Evolutionary conservation across 2,797 vertebrate species (phyloP).

Genomic region (Scarus forsteni): DNA sequence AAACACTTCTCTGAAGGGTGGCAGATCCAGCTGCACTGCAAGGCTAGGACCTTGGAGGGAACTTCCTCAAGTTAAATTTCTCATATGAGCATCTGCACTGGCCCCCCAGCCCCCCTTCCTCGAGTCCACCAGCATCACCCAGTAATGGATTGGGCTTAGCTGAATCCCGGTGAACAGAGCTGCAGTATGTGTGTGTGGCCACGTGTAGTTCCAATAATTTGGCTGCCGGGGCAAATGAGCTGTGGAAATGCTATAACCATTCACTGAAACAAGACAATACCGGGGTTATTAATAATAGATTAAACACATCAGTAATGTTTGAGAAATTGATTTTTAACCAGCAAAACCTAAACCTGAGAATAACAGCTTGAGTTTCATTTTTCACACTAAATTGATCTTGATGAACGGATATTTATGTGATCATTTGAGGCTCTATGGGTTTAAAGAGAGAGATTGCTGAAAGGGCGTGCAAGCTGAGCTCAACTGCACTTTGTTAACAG

Average conservation of each 20-base stretch:
- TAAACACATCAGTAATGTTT: slow-evolving; percentile 37
- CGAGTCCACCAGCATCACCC: slow-evolving; percentile 1
- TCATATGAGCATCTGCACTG: no score
- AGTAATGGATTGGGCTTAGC: slow-evolving; percentile 30
- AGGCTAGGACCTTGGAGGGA: no score
- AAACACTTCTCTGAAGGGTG: no score
- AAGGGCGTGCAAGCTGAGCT: slow-evolving; percentile 19
- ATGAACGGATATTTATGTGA: slow-evolving; percentile 52
- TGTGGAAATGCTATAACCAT: slow-evolving; percentile 41
- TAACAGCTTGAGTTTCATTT: slow-evolving; percentile 35
- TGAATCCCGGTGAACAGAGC: slow-evolving; percentile 9
- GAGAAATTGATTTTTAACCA: slow-evolving; percentile 66
- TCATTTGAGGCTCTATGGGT: slow-evolving; percentile 32
- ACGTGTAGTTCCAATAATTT: slow-evolving; percentile 48
- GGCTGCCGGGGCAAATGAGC: slow-evolving; percentile 32
- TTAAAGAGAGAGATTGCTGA: slow-evolving; percentile 13
- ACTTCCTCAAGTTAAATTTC: no score
- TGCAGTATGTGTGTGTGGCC: slow-evolving; percentile 13
- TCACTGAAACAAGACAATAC: slow-evolving; percentile 52
- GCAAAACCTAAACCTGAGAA: slow-evolving; percentile 40
- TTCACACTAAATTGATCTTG: slow-evolving; percentile 49
- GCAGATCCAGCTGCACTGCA: no score
- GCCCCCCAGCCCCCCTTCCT: no score
- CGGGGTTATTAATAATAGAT: slow-evolving; percentile 61
- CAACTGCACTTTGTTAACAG: slow-evolving; percentile 41